Base-by-base conservation (phyloP, 92 coral and sea anemone species). In the Pocillopora grandis region DNA sequence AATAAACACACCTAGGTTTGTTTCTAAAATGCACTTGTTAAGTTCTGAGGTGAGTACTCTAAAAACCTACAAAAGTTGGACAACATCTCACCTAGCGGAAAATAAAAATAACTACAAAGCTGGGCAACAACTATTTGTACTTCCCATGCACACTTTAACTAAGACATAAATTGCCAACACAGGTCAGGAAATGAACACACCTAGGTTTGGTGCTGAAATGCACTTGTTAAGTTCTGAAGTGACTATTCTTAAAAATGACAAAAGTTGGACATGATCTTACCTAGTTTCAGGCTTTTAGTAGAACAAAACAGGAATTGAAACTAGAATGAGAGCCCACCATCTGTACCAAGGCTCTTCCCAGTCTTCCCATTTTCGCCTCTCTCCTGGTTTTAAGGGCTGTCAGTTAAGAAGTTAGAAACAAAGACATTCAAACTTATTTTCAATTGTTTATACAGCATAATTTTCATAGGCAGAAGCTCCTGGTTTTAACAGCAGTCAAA, bases 271-370 rank as follows among this genome's bases (percentile, higher is more conserved):
- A 5, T 70, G 18, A 18, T 37, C 89, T 80, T 87, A 85, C 99
- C 93, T 91, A 52, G 99, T 96, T 42, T 96, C 99, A 67, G 99
- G 99, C 86, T 92, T 96, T 89, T 94, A 96, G 75, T 96, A 96
- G 33, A 93, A 93, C 78, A 95, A 75, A 10, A 92, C 90, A 18
- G 95, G 97, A 23, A 94, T 87, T 19, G 90, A 89, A 2, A 91
- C 95, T 37, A 96, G 72, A 73, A 95, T 94, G 20, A 96, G 89
- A 48, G 87, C 80, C 97, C 98, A 94, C 99, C 99, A 96, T 68
- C 99, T 83, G 85, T 96, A 96, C 99, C 99, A 96, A 0, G 94
- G 94, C 13, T 88, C 99, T n/a, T 96, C 99, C 99, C 99, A 96
- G 12, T 87, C 93, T 62, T 96, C 99, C 98, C 98, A 94, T 81